Evolutionary conservation across 1,140 invertebrate genomes (phyloP).

Genomic region (Neodiprion fabricii): DNA sequence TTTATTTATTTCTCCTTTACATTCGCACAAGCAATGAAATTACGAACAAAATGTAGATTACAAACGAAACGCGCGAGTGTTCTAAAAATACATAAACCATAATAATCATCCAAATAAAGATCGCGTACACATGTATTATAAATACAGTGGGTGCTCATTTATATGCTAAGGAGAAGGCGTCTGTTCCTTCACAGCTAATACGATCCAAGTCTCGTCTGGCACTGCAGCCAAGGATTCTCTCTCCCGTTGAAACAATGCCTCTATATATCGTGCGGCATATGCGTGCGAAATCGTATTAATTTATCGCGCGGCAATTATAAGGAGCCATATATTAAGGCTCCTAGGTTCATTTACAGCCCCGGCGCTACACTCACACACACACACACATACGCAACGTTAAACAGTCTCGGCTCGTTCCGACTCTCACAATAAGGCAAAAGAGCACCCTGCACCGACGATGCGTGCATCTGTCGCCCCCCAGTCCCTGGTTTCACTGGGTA

Average conservation of each 20-base stretch:
- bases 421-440: too few relatives aligned
- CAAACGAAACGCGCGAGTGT: too few relatives aligned
- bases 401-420: neutral
- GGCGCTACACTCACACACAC: conserved; percentile 13
- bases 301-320: conserved; percentile 55
- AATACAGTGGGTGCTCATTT: too few relatives aligned
- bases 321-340: conserved; percentile 49
- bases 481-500: neutral
- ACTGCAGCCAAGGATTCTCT: neutral
- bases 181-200: too few relatives aligned
- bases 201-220: neutral
- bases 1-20: too few relatives aligned
- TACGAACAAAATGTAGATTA: too few relatives aligned
- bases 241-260: conserved; percentile 43
- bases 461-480: conserved; percentile 5
- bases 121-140: too few relatives aligned
- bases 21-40: too few relatives aligned
- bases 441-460: neutral
- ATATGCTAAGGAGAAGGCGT: too few relatives aligned
- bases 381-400: conserved; percentile 14
- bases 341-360: conserved; percentile 19
- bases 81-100: too few relatives aligned
- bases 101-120: too few relatives aligned
- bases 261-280: conserved; percentile 55
- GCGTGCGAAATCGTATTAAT: conserved; percentile 58